These are phyloP conservation scores for Coregonus ussuriensis DNA, from an alignment of 2,797 vertebrate genomes.

Conservation along the genomic window DNA sequence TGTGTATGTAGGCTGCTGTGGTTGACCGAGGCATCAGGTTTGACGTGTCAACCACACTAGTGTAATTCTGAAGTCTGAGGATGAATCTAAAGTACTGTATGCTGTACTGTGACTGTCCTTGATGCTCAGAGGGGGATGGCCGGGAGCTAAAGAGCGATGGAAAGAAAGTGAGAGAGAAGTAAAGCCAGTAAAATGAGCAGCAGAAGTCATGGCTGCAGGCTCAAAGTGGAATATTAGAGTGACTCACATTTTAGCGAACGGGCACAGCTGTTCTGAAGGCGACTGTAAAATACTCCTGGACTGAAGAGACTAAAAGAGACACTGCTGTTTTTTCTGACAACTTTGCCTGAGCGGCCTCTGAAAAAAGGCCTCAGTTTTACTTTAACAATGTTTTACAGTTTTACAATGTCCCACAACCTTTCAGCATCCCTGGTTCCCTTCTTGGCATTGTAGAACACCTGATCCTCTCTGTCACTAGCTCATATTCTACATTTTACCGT, in stretches of 20 bases:
- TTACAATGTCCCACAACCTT: too few relatives aligned
- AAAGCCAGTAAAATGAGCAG: neutral
- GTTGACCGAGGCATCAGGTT: neutral
- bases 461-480: too few relatives aligned
- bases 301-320: neutral
- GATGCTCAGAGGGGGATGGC: neutral
- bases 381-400: too few relatives aligned
- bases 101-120: slow-evolving; percentile 3
- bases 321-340: too few relatives aligned
- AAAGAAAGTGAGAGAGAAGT: neutral
- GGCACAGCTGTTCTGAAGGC: neutral
- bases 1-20: neutral
- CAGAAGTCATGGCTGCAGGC: neutral
- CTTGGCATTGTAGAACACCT: too few relatives aligned
- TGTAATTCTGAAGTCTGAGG: slow-evolving; percentile 1
- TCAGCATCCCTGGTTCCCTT: too few relatives aligned
- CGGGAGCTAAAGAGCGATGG: neutral
- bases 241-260: neutral
- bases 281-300: neutral
- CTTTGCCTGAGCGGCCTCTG: too few relatives aligned
- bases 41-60: slow-evolving; percentile 3
- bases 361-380: too few relatives aligned
- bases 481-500: too few relatives aligned
- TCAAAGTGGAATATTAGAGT: neutral
- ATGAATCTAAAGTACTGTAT: neutral